Conservation (phyloP, 2,888 invertebrate species). For the Oasisia sp. region DNA sequence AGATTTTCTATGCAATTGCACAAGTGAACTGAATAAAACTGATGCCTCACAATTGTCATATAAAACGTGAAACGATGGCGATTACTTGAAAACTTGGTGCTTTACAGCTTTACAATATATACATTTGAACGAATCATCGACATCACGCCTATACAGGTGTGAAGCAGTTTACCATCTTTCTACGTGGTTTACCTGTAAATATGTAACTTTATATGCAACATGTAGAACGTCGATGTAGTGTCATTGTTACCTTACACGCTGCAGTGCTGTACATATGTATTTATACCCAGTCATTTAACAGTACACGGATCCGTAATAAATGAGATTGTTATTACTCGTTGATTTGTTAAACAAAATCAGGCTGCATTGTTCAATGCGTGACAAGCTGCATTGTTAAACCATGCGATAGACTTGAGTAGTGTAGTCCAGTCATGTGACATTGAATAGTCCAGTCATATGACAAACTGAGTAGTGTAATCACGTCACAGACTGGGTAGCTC, state of each 20-base stretch:
- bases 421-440: neutral
- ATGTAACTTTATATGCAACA: neutral
- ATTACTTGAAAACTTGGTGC: slow-evolving; percentile 12
- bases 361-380: neutral
- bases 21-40: neutral
- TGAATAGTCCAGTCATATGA: neutral
- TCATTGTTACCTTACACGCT: neutral
- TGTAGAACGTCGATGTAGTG: neutral
- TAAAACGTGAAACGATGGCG: neutral
- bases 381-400: neutral
- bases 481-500: neutral
- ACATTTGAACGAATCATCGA: neutral
- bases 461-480: neutral
- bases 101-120: neutral
- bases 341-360: neutral
- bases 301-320: neutral
- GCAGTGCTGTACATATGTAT: neutral
- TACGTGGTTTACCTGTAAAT: neutral
- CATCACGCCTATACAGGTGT: neutral
- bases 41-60: neutral
- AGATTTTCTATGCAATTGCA: neutral
- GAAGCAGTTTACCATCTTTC: neutral
- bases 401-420: neutral
- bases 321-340: neutral
- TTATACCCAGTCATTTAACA: slow-evolving; percentile 5